Evolutionary conservation across 2,113 vertebrate genomes (phyloP), one percentile per base, ranked within the genome.

Genomic region (Salvelinus alpinus): DNA sequence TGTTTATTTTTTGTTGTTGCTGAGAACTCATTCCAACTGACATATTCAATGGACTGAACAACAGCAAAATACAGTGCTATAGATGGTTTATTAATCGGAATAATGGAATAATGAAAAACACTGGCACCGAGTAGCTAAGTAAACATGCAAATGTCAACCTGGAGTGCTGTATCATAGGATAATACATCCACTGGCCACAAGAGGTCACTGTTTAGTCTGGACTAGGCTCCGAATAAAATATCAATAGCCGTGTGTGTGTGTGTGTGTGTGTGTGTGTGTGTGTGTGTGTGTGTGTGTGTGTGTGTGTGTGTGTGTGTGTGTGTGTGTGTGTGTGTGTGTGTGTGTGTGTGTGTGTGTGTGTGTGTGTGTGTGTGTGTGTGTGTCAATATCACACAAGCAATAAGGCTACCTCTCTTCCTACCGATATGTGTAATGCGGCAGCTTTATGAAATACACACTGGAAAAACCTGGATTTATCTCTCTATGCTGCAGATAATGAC

Each of bases 181-280:
- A 64, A 59, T 82, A 66, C 68, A 54, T 22, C 29, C 12, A 34
- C 31, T 24, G 20, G 31, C 79, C 84, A 83, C 76, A 70, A 79
- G 83, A 70, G 60, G 78, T 64, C 81, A 59, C 71, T 80, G 71
- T 84, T 84, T 75, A 79, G 59, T 5, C 25, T 74, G 38, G 20
- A 31, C 38, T 25, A 70, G 48, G 14, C 25, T 62, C 9, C 31
- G 20, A 31, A 72, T 57, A 18, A 1, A 59, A 27, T 54, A 66
- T 13, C 4, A 25, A 11, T 3, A 3, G 38, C 2, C 6, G 0
- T 2, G 8, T 18, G 14, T 34, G 34, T 70, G 25, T 79, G 1
- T 12, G n/a, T 12, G 22, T 70, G 69, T 51, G 69, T 51, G 13
- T 11, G 34, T 48, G 4, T 8, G 68, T 70, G 24, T 25, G 25